phyloP scores from a whole-genome alignment of 1,140 invertebrate genomes.

The Muscidifurax raptorellus region DNA sequence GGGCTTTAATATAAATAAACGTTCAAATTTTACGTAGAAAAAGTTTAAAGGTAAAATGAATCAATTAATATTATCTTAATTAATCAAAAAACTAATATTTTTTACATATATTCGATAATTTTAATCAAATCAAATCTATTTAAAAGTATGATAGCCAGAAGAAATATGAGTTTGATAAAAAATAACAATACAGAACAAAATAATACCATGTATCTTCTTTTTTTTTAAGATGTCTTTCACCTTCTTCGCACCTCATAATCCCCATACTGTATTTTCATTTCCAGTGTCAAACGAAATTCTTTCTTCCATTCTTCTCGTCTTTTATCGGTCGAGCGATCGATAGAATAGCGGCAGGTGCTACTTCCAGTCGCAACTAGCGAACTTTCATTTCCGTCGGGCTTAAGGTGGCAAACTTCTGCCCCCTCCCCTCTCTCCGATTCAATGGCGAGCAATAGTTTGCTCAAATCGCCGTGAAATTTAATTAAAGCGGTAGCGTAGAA shows the following conservation, averaged over 20 bases:
- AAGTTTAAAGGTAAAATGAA: too few species aligned
- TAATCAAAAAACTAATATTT: too few species aligned
- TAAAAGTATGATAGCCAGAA: too few species aligned
- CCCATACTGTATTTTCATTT: neutral
- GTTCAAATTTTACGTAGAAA: too few species aligned
- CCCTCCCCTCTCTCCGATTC: neutral
- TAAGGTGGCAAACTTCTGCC: neutral
- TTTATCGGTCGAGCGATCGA: neutral
- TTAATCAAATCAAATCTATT: too few species aligned
- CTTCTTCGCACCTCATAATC: neutral
- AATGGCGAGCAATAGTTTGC: neutral
- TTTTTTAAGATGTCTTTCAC: neutral
- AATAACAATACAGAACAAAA: too few species aligned
- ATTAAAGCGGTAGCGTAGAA: neutral
- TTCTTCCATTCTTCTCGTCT: neutral
- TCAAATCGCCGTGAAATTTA: constrained; percentile 7
- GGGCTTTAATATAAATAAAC: too few species aligned
- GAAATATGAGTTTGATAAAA: too few species aligned
- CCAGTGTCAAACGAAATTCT: neutral
- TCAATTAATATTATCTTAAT: too few species aligned
- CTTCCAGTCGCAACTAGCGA: neutral
- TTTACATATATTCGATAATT: too few species aligned
- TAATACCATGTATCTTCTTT: too few species aligned
- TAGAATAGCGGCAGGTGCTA: neutral
- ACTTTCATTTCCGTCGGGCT: neutral